phyloP scores from a whole-genome alignment of 2,797 vertebrate species.

The Euphonia xanthogaster region DNA sequence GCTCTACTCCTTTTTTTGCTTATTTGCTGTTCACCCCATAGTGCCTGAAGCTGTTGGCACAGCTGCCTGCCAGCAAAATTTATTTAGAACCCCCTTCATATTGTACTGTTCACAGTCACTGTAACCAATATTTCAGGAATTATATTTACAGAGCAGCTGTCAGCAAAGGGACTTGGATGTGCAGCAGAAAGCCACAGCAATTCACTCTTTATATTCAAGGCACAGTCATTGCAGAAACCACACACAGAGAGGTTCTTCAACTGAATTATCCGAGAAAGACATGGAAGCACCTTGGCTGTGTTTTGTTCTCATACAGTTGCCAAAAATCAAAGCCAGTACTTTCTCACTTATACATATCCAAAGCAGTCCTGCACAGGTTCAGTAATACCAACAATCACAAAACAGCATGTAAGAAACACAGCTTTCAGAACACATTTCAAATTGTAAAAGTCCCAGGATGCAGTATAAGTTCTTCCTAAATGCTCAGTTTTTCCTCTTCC shows the following conservation, averaged over 20 bases:
- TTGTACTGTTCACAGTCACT: neutral
- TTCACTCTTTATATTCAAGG: neutral
- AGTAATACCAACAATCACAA: neutral
- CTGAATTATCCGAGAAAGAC: neutral
- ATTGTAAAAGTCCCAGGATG: rapidly evolving
- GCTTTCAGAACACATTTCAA: neutral
- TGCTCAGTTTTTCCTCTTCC: neutral
- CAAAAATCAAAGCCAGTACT: neutral
- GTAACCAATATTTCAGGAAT: neutral
- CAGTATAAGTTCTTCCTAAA: neutral
- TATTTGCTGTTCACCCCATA: neutral
- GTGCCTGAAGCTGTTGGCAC: neutral
- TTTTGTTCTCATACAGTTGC: neutral
- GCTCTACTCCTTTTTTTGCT: neutral
- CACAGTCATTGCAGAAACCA: neutral
- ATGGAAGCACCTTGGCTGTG: neutral
- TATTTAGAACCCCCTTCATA: neutral
- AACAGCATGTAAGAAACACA: rapidly evolving
- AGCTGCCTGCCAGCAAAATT: neutral
- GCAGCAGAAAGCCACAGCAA: neutral
- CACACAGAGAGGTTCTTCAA: neutral
- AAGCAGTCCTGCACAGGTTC: neutral
- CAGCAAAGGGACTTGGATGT: neutral
- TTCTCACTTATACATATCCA: neutral
- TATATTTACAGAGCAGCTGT: neutral